Base-by-base conservation (phyloP, 1,140 invertebrate genomes). In the Pseudomyrmex gracilis region DNA sequence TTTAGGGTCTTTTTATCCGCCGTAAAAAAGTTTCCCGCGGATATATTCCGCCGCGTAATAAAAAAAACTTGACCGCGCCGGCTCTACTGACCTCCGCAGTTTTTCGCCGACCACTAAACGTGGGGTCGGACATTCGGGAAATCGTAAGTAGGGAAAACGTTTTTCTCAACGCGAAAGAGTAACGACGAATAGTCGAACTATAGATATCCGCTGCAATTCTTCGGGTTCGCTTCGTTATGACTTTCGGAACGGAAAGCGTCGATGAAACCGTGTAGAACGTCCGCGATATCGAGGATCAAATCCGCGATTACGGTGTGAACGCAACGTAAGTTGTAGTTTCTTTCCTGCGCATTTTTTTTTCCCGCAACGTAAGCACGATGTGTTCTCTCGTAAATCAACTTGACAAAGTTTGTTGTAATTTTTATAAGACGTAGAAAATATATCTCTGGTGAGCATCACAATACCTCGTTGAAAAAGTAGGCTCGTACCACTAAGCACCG, bases 11-110 rank as follows among this genome's bases (percentile, higher is more conserved):
- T 78, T 84, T 84, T 84, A 84, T 84, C 49, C 66, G 12, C 8
- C 57, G 58, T 84, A 84, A 84, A 84, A 34, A 84, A 84, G 45
- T 80, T 84, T 82, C 45, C 76, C 74, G 63, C 64, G 60, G 66
- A 80, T 84, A 84, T 71, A 84, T 82, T 45, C 55, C 51, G 49
- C 13, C 76, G 15, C 61, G 66, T 82, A 84, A 84, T 34, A 34
- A 70, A 80, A 84, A 84, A 80, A 84, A 84, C 60, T 82, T 70
- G 76, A 82, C 58, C 68, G 24, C 78, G 58, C 49, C 34, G 78
- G 70, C 47, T 82, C 47, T 58, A 64, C 78, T 74, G 67, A 73
- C 78, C 76, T 80, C 76, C 66, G 76, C 66, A 80, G 53, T 80
- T 80, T 80, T 71, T 80, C 76, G 53, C 20, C 64, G 53, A 24